phyloP scores from a whole-genome alignment of 2,113 vertebrate genomes.

The Pseudopipra pipra region DNA sequence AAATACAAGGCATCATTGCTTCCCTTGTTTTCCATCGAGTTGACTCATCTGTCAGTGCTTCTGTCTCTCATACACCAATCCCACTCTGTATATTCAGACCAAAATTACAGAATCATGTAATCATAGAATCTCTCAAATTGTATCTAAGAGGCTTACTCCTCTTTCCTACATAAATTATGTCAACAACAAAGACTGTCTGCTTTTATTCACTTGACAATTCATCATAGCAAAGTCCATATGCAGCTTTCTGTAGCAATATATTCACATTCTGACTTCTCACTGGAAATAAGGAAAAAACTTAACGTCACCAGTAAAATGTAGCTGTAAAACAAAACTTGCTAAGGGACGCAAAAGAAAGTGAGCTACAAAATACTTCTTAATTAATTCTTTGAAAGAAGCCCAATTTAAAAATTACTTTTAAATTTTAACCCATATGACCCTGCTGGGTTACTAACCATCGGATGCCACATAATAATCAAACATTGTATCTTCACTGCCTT shows the following conservation, averaged over 20 bases:
- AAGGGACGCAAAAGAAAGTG: neutral
- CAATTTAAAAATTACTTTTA: neutral
- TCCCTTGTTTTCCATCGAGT: neutral
- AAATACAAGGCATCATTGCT: neutral
- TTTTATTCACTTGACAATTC: neutral
- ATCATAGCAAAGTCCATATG: neutral
- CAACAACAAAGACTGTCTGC: neutral
- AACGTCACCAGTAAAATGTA: neutral
- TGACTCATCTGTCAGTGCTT: neutral
- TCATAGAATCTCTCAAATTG: neutral
- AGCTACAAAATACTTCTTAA: neutral
- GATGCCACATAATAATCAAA: slow-evolving; percentile 88
- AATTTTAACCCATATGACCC: neutral
- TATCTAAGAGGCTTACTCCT: neutral
- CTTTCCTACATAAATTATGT: neutral
- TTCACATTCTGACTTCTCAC: neutral
- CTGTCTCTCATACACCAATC: neutral
- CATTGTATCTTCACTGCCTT: slow-evolving; percentile 79
- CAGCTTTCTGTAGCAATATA: neutral
- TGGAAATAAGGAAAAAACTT: neutral
- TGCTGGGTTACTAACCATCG: slow-evolving; percentile 76
- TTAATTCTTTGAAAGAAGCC: neutral
- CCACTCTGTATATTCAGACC: neutral
- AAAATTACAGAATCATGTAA: neutral
- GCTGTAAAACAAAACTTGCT: neutral